These are phyloP conservation scores for Dynastes tityus DNA, from an alignment of 2,888 invertebrate species.

Conservation along the genomic window DNA sequence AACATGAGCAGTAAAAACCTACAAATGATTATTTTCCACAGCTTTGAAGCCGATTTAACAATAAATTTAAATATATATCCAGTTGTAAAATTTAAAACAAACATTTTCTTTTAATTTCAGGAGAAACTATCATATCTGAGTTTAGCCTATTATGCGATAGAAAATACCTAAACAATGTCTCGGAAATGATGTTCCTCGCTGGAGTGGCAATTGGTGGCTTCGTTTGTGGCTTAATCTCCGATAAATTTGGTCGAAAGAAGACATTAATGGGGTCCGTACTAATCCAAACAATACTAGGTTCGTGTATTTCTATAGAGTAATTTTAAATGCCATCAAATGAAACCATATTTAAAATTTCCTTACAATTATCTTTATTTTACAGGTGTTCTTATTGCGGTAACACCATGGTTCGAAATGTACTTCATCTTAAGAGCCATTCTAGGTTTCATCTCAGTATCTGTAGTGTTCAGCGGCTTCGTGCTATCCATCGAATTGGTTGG, in stretches of 20 bases:
- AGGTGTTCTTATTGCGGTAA: slow-evolving; percentile 76
- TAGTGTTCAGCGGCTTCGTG: slow-evolving; percentile 87
- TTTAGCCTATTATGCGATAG: slow-evolving; percentile 85
- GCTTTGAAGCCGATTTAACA: background rate
- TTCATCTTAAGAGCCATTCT: slow-evolving; percentile 79
- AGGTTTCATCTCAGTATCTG: slow-evolving; percentile 86
- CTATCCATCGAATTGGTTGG: slow-evolving; percentile 85
- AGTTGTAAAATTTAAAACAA: slow-evolving; percentile 1
- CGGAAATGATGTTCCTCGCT: slow-evolving; percentile 84
- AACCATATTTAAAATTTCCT: background rate
- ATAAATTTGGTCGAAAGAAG: slow-evolving; percentile 84
- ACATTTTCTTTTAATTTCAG: slow-evolving; percentile 63
- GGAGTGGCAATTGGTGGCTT: slow-evolving; percentile 86
- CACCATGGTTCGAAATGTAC: slow-evolving; percentile 81
- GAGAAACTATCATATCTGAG: slow-evolving; percentile 82
- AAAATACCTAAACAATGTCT: slow-evolving; percentile 79
- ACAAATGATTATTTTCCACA: no score
- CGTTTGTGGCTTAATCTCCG: slow-evolving; percentile 85
- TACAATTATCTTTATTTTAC: slow-evolving; percentile 53
- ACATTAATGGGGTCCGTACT: slow-evolving; percentile 82
- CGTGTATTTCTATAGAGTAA: slow-evolving; percentile 53
- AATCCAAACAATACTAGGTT: slow-evolving; percentile 79
- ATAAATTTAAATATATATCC: background rate
- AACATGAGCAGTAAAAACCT: no score
- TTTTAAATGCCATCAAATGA: background rate